These are phyloP conservation scores for Steinernema khuongi DNA, from an alignment of 1,140 invertebrate genomes.

Conservation along the genomic window DNA sequence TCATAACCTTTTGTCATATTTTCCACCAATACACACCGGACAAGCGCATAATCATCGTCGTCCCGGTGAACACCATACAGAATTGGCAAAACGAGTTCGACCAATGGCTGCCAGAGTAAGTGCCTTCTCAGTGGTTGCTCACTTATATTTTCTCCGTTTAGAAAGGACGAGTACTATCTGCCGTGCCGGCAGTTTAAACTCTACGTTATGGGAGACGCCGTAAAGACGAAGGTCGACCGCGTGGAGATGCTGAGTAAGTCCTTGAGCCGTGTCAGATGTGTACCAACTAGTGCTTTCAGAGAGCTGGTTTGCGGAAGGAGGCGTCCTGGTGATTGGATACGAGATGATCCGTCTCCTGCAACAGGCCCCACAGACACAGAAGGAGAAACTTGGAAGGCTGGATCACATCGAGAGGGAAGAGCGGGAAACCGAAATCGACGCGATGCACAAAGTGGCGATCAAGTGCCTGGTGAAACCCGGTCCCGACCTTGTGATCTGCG, in stretches of 20 bases:
- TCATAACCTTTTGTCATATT: slow-evolving; percentile 90
- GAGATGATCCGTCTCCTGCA: slow-evolving; percentile 74
- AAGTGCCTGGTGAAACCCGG: slow-evolving; percentile 80
- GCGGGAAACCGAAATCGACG: slow-evolving; percentile 9
- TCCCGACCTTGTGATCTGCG: slow-evolving; percentile 87
- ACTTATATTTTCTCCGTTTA: slow-evolving; percentile 30
- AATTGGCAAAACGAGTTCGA: slow-evolving; percentile 98
- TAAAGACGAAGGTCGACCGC: no score
- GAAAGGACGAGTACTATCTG: slow-evolving; percentile 39
- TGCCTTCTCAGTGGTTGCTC: not conserved
- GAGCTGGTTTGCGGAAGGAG: slow-evolving; percentile 78
- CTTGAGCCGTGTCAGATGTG: no score
- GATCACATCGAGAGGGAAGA: not conserved
- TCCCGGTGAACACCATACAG: slow-evolving; percentile 96
- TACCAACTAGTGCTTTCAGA: no score
- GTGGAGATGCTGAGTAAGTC: no score
- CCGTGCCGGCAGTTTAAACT: no score
- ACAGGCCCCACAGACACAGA: slow-evolving; percentile 33
- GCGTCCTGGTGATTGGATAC: slow-evolving; percentile 92
- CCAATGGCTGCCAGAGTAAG: slow-evolving; percentile 76
- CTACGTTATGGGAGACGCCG: no score
- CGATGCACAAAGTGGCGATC: slow-evolving; percentile 68
- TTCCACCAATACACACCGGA: slow-evolving; percentile 83
- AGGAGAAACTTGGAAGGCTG: slow-evolving; percentile 44
- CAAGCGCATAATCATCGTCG: slow-evolving; percentile 84